Evolutionary conservation across 2,113 vertebrate genomes (phyloP).

Genomic region (Sigmodon hispidus): DNA sequence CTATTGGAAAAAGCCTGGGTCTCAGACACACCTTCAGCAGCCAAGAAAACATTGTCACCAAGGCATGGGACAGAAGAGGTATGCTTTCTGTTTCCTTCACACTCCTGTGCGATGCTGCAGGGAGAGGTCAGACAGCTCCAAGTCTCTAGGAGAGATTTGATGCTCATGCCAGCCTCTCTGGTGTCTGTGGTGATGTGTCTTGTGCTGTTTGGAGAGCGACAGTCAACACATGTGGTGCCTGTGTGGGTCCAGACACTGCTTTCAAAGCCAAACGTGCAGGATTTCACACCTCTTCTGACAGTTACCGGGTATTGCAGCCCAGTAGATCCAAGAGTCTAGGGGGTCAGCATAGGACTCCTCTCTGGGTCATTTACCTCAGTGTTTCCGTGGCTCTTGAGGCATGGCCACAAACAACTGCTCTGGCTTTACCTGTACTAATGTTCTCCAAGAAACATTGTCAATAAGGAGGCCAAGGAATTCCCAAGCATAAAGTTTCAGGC

Average conservation of each 20-base stretch:
- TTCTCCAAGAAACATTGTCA: background rate
- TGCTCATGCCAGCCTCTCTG: background rate
- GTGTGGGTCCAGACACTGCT: background rate
- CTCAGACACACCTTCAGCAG: background rate
- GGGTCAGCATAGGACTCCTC: background rate
- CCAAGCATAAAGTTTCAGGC: background rate
- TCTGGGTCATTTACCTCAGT: background rate
- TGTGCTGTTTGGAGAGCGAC: background rate
- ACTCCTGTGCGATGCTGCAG: background rate
- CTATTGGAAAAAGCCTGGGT: background rate
- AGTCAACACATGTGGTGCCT: no score
- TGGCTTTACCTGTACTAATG: background rate
- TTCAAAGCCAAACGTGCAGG: background rate
- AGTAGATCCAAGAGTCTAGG: background rate
- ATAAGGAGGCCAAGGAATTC: background rate
- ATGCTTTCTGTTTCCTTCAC: background rate
- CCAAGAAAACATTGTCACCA: background rate
- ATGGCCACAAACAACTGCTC: background rate
- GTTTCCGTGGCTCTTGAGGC: background rate
- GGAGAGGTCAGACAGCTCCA: background rate
- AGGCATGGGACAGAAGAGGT: rapidly evolving
- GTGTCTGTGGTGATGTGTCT: background rate
- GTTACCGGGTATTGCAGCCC: background rate
- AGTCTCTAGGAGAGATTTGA: background rate
- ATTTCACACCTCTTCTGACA: background rate